Evolutionary conservation across 2,888 invertebrate species (phyloP).

Genomic region (Chloroclystis v-ata): DNA sequence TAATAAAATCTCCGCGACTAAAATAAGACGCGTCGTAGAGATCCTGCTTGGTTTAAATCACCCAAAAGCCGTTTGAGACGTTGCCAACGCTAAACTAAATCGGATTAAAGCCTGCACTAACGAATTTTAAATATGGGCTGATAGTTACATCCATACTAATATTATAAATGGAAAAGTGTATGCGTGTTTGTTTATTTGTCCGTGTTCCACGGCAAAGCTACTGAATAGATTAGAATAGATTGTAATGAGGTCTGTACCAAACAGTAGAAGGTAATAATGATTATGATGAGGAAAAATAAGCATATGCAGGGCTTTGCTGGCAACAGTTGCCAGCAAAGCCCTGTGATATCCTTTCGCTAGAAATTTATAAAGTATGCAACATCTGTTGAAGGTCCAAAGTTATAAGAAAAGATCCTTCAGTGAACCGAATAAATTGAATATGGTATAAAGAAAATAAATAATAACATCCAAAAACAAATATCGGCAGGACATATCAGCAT

Average conservation of each 20-base stretch:
- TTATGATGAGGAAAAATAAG: too few species aligned
- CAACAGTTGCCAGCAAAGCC: too few species aligned
- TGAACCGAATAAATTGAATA: conserved; percentile 40
- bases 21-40: not conserved
- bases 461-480: conserved; percentile 49
- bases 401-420: conserved; percentile 19
- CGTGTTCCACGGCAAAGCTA: too few species aligned
- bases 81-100: conserved; percentile 50
- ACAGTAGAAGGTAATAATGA: too few species aligned
- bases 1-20: not conserved
- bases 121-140: conserved; percentile 60
- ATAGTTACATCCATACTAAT: conserved; percentile 40
- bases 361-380: not conserved
- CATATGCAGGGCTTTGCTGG: too few species aligned
- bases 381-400: conserved; percentile 15
- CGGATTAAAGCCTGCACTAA: conserved; percentile 43
- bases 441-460: conserved; percentile 47
- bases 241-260: too few species aligned
- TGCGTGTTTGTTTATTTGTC: conserved; percentile 25
- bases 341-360: too few species aligned
- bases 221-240: too few species aligned
- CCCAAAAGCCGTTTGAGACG: conserved; percentile 45
- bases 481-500: conserved; percentile 43
- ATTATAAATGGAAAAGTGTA: too few species aligned
- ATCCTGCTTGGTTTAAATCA: conserved; percentile 33